These are phyloP conservation scores for Phengaris arion DNA, from an alignment of 2,888 invertebrate genomes.

Conservation along the genomic window DNA sequence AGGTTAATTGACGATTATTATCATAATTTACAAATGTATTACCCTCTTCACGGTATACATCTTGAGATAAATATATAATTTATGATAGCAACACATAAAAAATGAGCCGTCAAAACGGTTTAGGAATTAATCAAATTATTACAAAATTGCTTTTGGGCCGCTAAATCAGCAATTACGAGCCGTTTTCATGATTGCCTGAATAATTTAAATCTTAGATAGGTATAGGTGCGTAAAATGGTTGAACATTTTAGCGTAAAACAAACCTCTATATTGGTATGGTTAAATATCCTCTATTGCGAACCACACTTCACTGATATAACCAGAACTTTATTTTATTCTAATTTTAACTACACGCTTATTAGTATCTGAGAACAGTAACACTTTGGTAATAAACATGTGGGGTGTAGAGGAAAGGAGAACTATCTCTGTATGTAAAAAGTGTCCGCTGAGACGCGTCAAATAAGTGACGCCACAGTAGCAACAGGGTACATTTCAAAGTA, in stretches of 20 bases:
- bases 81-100: neutral
- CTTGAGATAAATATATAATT: slow-evolving; percentile 24
- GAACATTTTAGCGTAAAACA: neutral
- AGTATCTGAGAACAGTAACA: no score
- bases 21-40: slow-evolving; percentile 26
- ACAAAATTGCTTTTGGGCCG: slow-evolving; percentile 13
- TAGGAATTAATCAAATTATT: slow-evolving; percentile 12
- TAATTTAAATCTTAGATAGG: neutral
- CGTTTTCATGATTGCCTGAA: slow-evolving; percentile 8
- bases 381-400: no score
- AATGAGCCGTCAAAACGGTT: slow-evolving; percentile 12
- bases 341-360: no score
- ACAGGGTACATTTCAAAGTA: no score
- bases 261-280: no score
- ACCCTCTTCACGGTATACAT: slow-evolving; percentile 10
- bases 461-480: no score
- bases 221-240: neutral
- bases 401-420: no score
- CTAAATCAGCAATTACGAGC: slow-evolving; percentile 20
- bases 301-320: no score
- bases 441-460: no score
- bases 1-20: slow-evolving; percentile 22
- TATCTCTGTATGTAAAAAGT: no score
- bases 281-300: no score
- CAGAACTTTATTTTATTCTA: no score